These are phyloP conservation scores for Drosophila setifemur DNA, from an alignment of 1,140 invertebrate species.

Conservation along the genomic window DNA sequence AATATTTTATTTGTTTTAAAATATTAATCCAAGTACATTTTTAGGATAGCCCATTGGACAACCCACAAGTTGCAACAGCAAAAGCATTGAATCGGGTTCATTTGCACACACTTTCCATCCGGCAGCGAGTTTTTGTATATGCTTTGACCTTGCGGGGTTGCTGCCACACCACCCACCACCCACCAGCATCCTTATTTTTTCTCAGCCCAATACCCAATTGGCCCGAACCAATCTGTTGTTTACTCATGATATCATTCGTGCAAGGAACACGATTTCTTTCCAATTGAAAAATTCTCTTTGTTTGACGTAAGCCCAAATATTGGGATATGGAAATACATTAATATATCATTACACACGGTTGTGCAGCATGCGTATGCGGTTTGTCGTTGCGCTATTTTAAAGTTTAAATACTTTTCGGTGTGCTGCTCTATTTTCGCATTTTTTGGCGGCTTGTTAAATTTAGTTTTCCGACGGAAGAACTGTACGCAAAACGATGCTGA, in stretches of 20 bases:
- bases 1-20: too few species aligned
- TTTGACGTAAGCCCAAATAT: conserved; percentile 54
- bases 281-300: conserved; percentile 24
- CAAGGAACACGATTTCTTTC: conserved; percentile 6
- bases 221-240: conserved; percentile 13
- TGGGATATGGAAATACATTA: conserved; percentile 1
- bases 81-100: background rate
- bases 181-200: background rate
- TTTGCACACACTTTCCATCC: conserved; percentile 4
- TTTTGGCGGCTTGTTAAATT: conserved; percentile 15
- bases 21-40: too few species aligned
- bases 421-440: conserved; percentile 21
- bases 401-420: conserved; percentile 1
- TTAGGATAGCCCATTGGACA: background rate
- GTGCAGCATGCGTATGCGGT: background rate
- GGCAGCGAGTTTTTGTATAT: conserved; percentile 22
- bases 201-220: conserved; percentile 4
- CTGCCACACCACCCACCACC: conserved; percentile 6
- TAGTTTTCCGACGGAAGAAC: conserved; percentile 9
- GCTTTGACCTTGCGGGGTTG: conserved; percentile 37
- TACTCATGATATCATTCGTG: conserved; percentile 35
- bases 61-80: conserved; percentile 2
- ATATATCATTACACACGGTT: background rate
- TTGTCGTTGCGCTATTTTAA: conserved; percentile 12
- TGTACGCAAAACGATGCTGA: background rate